phyloP scores from a whole-genome alignment of 2,888 invertebrate genomes.

The Deilephila porcellus region DNA sequence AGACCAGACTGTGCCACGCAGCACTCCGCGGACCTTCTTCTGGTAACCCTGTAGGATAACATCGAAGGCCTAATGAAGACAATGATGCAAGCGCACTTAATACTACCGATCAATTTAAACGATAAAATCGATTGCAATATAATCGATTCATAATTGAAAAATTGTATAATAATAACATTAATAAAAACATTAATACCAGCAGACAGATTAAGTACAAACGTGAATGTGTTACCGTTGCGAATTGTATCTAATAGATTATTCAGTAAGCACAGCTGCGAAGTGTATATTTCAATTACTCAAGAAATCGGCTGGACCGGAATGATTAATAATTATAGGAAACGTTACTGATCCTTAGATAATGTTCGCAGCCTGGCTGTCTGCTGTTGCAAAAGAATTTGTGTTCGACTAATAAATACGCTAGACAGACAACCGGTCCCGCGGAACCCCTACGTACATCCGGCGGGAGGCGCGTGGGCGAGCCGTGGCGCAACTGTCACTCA shows the following conservation, averaged over 20 bases:
- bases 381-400: slow-evolving; percentile 72
- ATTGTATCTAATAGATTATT: slow-evolving; percentile 71
- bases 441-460: slow-evolving; percentile 84
- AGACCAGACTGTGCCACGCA: slow-evolving; percentile 90
- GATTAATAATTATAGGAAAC: slow-evolving; percentile 82
- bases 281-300: slow-evolving; percentile 71
- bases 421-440: slow-evolving; percentile 75
- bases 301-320: slow-evolving; percentile 66
- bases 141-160: slow-evolving; percentile 59
- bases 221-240: slow-evolving; percentile 53
- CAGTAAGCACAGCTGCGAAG: slow-evolving; percentile 73
- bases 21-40: slow-evolving; percentile 79
- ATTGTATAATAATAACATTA: slow-evolving; percentile 53
- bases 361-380: slow-evolving; percentile 78
- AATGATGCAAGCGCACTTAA: slow-evolving; percentile 33
- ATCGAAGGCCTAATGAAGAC: slow-evolving; percentile 34
- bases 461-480: slow-evolving; percentile 69
- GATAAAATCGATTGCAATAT: slow-evolving; percentile 46
- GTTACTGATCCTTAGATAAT: slow-evolving; percentile 75
- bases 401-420: slow-evolving; percentile 57
- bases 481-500: slow-evolving; percentile 75
- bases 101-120: slow-evolving; percentile 2
- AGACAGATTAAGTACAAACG: slow-evolving; percentile 55
- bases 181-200: slow-evolving; percentile 38
- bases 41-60: slow-evolving; percentile 70